These are phyloP conservation scores for Slavum lentiscoides DNA, from an alignment of 2,888 invertebrate genomes.

Conservation along the genomic window DNA sequence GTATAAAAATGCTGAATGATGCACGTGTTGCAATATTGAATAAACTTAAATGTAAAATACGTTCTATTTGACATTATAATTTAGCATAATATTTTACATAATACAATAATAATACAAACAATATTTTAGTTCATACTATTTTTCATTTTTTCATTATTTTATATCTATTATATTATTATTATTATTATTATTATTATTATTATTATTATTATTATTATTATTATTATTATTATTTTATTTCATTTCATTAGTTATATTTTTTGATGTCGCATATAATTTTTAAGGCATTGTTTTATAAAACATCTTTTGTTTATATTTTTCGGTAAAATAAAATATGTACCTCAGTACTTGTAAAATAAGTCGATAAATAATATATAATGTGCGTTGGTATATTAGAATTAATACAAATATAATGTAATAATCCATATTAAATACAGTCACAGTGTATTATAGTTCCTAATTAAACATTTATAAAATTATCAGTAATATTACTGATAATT, in stretches of 20 bases:
- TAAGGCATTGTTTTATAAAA: neutral
- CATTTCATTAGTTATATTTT: too few species aligned
- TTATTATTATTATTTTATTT: too few species aligned
- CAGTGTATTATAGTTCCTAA: too few species aligned
- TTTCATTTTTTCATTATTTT: neutral
- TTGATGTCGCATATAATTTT: too few species aligned
- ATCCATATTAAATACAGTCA: too few species aligned
- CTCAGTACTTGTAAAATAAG: neutral
- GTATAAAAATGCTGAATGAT: slow-evolving; percentile 36
- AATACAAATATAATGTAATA: neutral
- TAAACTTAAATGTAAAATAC: slow-evolving; percentile 10
- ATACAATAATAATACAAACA: slow-evolving; percentile 12
- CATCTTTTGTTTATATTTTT: neutral
- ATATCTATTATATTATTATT: too few species aligned
- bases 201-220: too few species aligned
- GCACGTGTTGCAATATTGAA: slow-evolving; percentile 16
- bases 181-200: too few species aligned
- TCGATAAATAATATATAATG: neutral
- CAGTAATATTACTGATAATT: too few species aligned
- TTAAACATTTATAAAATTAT: too few species aligned
- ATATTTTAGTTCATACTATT: neutral
- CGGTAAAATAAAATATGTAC: neutral
- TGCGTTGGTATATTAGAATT: neutral
- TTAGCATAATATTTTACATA: slow-evolving; percentile 33
- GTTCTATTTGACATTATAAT: slow-evolving; percentile 1